Percentiles rank a stretch among this genome's conserved stretches.
Evolutionary conservation across 2,888 invertebrate genomes (phyloP).

Genomic region (Drosophila melanosoma): DNA sequence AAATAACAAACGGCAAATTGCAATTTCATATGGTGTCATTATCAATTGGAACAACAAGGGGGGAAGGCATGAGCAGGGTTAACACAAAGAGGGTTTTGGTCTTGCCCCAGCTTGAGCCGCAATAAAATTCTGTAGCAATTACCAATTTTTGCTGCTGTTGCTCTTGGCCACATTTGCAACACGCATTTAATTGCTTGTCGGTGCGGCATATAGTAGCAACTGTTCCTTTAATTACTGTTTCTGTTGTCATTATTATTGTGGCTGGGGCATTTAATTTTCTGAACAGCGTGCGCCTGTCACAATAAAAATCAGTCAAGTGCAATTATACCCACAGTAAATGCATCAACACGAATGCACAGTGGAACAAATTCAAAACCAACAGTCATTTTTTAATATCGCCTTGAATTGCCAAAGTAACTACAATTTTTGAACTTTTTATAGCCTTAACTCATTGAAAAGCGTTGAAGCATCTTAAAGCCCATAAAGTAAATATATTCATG

Average conservation of each 20-base stretch:
- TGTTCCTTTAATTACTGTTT: constrained; percentile 17
- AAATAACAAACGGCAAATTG: constrained; percentile 66
- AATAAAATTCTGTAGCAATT: constrained; percentile 66
- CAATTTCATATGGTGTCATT: constrained; percentile 57
- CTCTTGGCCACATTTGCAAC: constrained; percentile 65
- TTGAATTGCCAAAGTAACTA: neutral
- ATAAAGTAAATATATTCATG: neutral
- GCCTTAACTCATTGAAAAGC: neutral
- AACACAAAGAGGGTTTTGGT: constrained; percentile 14
- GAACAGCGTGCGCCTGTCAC: constrained; percentile 74
- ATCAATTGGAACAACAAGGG: constrained; percentile 56
- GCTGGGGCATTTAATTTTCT: constrained; percentile 68
- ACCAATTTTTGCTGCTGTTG: constrained; percentile 57
- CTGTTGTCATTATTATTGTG: constrained; percentile 54
- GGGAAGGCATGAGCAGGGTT: constrained; percentile 4
- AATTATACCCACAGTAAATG: constrained; percentile 46
- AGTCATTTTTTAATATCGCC: neutral
- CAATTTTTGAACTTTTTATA: neutral
- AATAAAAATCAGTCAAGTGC: constrained; percentile 79
- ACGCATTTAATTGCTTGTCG: constrained; percentile 77
- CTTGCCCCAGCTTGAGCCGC: constrained; percentile 55
- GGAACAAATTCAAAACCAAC: neutral
- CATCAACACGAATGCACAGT: constrained; percentile 23
- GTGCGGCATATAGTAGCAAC: constrained; percentile 33
- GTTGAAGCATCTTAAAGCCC: rapidly evolving